Evolutionary conservation across 2,888 invertebrate genomes (phyloP), one percentile per base, ranked within the genome.

Genomic region (Halocaridina rubra): DNA sequence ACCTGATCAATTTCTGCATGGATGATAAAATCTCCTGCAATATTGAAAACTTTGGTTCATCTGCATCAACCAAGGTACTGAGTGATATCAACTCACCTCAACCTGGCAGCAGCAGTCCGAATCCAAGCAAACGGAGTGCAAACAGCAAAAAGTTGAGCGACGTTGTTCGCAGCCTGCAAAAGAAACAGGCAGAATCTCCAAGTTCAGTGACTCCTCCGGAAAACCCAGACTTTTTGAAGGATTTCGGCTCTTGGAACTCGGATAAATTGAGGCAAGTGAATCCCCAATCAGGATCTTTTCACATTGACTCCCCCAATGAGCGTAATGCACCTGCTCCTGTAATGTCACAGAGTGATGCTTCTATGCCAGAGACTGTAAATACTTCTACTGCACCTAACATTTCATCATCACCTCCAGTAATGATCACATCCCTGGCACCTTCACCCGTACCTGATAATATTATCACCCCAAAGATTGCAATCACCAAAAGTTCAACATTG

Each of bases 201-300:
- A 77, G 69, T n/a, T 71, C 71, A 10, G 57, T 71, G 10, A 67
- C 39, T 69, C 46, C 57, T 46, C n/a, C 77, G 19, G 84, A 84
- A 39, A 81, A 84, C 29, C 88, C 88, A n/a, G 78, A 74, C 46
- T 88, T 88, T 80, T 74, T 88, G 67, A 82, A 84, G 80, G 88
- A 84, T 39, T 71, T 84, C 33, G 61, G 39, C 57, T 53, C 33
- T 27, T 75, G 84, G 78, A 86, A 33, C 32, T 67, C 80, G n/a
- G 88, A 88, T 61, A 88, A 88, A 75, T 57, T 32, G 80, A 86
- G 84, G 84, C 88, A 88, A 88, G 88, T 88, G 86, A 84, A 86
- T 88, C 46, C 77, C 22, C 80, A 80, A 22, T 71, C 80, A 77
- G 72, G 77, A 32, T 64, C 30, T 30, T 29, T 27, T 80, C 46